phyloP scores from a whole-genome alignment of 2,797 vertebrate species.

The Chloroceryle amazona region DNA sequence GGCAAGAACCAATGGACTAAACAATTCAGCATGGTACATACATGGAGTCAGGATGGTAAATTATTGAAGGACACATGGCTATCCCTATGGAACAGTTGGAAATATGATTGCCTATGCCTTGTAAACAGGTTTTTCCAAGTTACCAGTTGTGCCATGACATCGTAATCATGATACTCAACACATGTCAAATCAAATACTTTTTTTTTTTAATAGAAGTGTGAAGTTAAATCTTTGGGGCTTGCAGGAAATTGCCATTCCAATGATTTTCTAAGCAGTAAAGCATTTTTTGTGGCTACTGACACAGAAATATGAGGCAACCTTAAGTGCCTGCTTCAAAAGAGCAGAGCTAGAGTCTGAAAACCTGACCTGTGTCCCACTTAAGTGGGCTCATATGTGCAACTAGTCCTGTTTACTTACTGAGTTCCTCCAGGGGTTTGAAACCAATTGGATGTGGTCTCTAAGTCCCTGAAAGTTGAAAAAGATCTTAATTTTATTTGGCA shows the following conservation, averaged over 20 bases:
- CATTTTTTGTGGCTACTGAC: slow-evolving; percentile 54
- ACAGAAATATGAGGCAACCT: slow-evolving; percentile 77
- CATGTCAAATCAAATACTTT: slow-evolving; percentile 22
- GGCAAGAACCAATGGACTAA: neutral
- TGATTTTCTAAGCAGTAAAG: slow-evolving; percentile 59
- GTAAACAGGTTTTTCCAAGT: slow-evolving; percentile 69
- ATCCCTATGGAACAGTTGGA: slow-evolving; percentile 37
- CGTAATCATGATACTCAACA: slow-evolving; percentile 64
- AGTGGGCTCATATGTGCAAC: slow-evolving; percentile 49
- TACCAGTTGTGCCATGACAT: slow-evolving; percentile 74
- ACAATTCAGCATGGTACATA: slow-evolving; percentile 61
- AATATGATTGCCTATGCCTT: slow-evolving; percentile 65
- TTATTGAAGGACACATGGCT: slow-evolving; percentile 38
- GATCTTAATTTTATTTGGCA: slow-evolving; percentile 60
- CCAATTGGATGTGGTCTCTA: slow-evolving; percentile 43
- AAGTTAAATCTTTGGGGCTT: slow-evolving; percentile 64
- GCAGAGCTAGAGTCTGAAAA: slow-evolving; percentile 62
- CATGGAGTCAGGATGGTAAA: neutral
- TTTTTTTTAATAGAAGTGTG: slow-evolving; percentile 44
- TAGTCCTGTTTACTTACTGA: slow-evolving; percentile 54
- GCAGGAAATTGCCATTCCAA: slow-evolving; percentile 13
- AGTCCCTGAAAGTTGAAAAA: slow-evolving; percentile 51
- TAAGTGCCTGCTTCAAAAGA: slow-evolving; percentile 78
- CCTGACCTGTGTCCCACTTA: slow-evolving; percentile 53
- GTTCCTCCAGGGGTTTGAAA: slow-evolving; percentile 16